Conservation (phyloP, 2,797 vertebrate genomes). For the Apodemus agrarius region DNA sequence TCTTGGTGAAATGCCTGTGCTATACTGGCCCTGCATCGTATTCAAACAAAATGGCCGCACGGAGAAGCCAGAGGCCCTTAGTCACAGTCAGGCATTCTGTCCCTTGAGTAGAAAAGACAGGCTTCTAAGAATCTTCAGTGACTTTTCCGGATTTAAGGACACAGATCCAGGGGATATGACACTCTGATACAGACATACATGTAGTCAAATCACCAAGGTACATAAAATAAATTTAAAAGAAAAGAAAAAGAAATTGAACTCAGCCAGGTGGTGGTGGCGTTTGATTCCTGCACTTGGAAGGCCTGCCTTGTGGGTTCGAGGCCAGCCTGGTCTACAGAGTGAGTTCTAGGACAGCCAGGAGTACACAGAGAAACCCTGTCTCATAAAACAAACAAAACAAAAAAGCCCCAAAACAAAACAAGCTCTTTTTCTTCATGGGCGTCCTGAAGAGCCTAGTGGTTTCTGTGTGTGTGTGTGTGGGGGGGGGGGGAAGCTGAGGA, state of each 20-base stretch:
- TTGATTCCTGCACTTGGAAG: not conserved
- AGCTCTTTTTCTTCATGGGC: not conserved
- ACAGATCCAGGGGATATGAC: not conserved
- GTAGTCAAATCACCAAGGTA: not conserved
- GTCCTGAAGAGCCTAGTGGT: slow-evolving; percentile 26
- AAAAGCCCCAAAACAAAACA: not conserved
- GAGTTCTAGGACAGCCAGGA: not conserved
- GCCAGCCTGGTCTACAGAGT: not conserved
- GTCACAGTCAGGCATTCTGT: slow-evolving; percentile 44
- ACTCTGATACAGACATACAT: not conserved
- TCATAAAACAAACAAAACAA: not conserved
- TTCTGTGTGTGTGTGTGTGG: not conserved
- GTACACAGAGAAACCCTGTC: not conserved
- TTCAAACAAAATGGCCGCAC: slow-evolving; percentile 65
- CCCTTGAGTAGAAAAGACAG: slow-evolving; percentile 52
- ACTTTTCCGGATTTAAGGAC: not conserved
- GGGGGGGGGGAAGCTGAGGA: not conserved
- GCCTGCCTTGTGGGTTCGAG: not conserved
- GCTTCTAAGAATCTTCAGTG: not conserved
- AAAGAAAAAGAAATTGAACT: not conserved
- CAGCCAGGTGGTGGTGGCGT: not conserved
- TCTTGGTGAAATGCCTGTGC: slow-evolving; percentile 75
- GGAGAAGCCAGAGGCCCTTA: slow-evolving; percentile 40
- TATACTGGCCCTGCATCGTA: slow-evolving; percentile 57
- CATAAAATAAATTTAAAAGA: not conserved